Evolutionary conservation across 1,140 invertebrate genomes (phyloP), one percentile per base, ranked within the genome.

Genomic region (Drosophila ironensis): DNA sequence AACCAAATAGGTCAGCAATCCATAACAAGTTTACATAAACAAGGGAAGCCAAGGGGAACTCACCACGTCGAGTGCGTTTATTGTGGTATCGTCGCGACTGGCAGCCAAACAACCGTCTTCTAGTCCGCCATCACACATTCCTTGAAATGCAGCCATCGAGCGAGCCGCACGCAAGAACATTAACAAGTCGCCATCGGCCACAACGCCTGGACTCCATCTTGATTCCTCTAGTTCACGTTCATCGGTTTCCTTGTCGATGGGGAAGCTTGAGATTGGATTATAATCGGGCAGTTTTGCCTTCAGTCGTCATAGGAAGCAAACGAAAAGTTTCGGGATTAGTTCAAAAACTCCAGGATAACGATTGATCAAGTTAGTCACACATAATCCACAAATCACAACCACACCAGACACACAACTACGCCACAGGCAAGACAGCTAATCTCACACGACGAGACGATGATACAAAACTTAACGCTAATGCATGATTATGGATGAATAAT

Each of bases 41-140:
- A n/a, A n/a, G n/a, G n/a, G n/a, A n/a, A n/a, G n/a, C n/a, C n/a
- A n/a, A n/a, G n/a, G n/a, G n/a, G 1, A 4, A 91, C 92, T 91
- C 91, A 96, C 94, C 88, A 97, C 96, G 91, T 98, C 96, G 82
- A 99, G 93, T 71, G 98, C 98, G 92, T 98, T 99, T 87, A 98
- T 98, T 80, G 98, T 99, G 44, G 98, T 99, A 90, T 98, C 97
- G 92, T 99, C 98, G 90, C 97, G 92, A 72, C 96, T 97, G 78
- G 98, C 98, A 60, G 98, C 97, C 86, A 97, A 94, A 92, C 97
- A 98, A 88, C 98, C 97, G 92, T 99, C 98, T 91, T 98, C 97
- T 61, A 97, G 97, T 68, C 97, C 98, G 52, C 98, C 97, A 93
- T 99, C 97, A 94, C 98, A 99, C 97, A 99, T 98, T 77, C 97